phyloP scores from a whole-genome alignment of 2,113 vertebrate genomes.

The Bettongia penicillata region DNA sequence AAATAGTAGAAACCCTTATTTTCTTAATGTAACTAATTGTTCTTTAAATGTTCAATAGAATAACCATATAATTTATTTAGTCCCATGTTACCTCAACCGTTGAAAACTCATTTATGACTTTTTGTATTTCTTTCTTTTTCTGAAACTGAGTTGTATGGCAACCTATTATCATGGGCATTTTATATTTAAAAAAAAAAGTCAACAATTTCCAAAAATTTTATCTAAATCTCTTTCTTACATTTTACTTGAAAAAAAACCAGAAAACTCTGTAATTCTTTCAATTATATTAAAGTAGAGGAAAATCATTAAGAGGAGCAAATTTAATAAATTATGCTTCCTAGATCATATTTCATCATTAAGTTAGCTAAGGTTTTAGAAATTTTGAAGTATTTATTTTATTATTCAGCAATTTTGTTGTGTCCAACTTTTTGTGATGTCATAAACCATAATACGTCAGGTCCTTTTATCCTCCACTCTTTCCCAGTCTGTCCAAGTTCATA shows the following conservation, averaged over 20 bases:
- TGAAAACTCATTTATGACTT: too few species aligned
- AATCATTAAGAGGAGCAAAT: not conserved
- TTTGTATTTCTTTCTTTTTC: not conserved
- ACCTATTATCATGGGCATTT: not conserved
- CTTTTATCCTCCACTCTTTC: too few species aligned
- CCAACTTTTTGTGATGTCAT: too few species aligned
- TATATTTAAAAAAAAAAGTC: too few species aligned
- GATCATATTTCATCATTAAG: not conserved
- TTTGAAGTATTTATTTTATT: not conserved
- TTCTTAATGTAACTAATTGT: too few species aligned
- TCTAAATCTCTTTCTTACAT: not conserved
- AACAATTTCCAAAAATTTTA: not conserved
- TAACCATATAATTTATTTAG: too few species aligned
- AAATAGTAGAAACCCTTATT: too few species aligned
- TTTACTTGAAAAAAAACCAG: not conserved
- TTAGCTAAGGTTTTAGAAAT: not conserved
- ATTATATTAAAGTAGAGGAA: not conserved
- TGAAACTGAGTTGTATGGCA: not conserved
- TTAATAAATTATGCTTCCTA: not conserved
- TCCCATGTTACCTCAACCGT: too few species aligned
- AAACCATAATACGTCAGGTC: too few species aligned
- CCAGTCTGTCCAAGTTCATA: too few species aligned
- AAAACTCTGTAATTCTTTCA: not conserved
- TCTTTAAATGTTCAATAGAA: too few species aligned
- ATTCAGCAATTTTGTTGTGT: too few species aligned